These are phyloP conservation scores for Pemphigus obesinymphae DNA, from an alignment of 1,140 invertebrate species.

Conservation along the genomic window DNA sequence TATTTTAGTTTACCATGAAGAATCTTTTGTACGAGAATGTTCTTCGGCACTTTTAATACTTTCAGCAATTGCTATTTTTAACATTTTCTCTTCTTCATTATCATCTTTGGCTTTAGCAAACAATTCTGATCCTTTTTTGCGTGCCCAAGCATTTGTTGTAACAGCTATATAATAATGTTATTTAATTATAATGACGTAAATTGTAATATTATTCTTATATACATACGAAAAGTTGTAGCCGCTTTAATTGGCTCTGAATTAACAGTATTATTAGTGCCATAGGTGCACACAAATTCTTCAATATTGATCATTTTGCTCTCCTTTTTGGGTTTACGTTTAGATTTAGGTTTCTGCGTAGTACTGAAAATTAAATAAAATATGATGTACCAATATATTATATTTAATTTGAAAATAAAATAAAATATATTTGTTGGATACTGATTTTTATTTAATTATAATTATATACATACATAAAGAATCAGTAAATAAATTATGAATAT, in stretches of 20 bases:
- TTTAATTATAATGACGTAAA: background rate
- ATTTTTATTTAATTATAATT: background rate
- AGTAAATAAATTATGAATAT: no score
- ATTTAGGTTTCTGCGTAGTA: slow-evolving; percentile 19
- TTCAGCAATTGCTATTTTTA: slow-evolving; percentile 36
- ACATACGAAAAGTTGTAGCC: slow-evolving; percentile 30
- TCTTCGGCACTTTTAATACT: slow-evolving; percentile 38
- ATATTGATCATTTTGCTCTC: slow-evolving; percentile 36
- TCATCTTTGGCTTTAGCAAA: slow-evolving; percentile 29
- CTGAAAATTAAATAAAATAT: background rate
- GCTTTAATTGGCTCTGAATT: slow-evolving; percentile 33
- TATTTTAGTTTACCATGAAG: background rate
- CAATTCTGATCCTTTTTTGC: slow-evolving; percentile 33
- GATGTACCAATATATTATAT: background rate
- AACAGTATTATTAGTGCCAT: background rate
- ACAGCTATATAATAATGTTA: slow-evolving; percentile 1
- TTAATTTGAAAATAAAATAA: background rate
- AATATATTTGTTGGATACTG: background rate
- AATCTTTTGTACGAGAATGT: slow-evolving; percentile 30
- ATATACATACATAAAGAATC: no score
- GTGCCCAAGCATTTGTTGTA: slow-evolving; percentile 39
- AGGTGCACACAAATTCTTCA: slow-evolving; percentile 32
- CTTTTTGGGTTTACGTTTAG: slow-evolving; percentile 23
- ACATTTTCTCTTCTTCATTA: slow-evolving; percentile 40
- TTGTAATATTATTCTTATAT: background rate